Evolutionary conservation across 2,888 invertebrate genomes (phyloP), one percentile per base, ranked within the genome.

Genomic region (Formica aserva): DNA sequence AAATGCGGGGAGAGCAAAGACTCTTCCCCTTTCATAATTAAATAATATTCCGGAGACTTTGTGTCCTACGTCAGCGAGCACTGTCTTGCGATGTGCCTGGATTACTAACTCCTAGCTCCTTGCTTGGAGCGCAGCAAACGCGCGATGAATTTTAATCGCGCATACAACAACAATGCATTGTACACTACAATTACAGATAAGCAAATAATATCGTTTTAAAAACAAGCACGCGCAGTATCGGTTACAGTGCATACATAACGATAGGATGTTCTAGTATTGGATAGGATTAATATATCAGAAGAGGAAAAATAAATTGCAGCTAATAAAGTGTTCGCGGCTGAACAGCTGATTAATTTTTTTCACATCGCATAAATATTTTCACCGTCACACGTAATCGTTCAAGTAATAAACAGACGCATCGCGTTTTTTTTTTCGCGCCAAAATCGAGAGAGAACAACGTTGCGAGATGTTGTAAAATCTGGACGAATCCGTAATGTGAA

Each of bases 81-180:
- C 32, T 29, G n/a, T 22, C 29, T 55, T 32, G 69, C 38, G 55
- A 63, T 77, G 77, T 57, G 77, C 69, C 5, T 48, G 69, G 77
- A 71, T 78, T 78, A 41, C 77, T 57, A 69, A 78, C 3, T 8
- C 0, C 18, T 8, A 32, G 69, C 41, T 41, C 55, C 69, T 57
- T 78, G 41, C 69, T 78, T 22, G 71, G 57, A 57, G 67, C 41
- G 18, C 66, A 18, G 45, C 26, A 48, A 57, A 41, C 78, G 71
- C 57, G 35, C 22, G 55, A 71, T 71, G 78, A 78, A 78, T 78
- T 78, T 78, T 69, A 78, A 78, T 78, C 22, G 29, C 41, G 45
- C 67, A 29, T 26, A 15, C 55, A 69, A 67, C 22, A 55, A 38
- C 57, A 18, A 57, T 41, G 22, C 72, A 35, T n/a, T 35, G 18